Conservation (phyloP, 2,888 invertebrate species). For the Aphelenchoides bicaudatus region DNA sequence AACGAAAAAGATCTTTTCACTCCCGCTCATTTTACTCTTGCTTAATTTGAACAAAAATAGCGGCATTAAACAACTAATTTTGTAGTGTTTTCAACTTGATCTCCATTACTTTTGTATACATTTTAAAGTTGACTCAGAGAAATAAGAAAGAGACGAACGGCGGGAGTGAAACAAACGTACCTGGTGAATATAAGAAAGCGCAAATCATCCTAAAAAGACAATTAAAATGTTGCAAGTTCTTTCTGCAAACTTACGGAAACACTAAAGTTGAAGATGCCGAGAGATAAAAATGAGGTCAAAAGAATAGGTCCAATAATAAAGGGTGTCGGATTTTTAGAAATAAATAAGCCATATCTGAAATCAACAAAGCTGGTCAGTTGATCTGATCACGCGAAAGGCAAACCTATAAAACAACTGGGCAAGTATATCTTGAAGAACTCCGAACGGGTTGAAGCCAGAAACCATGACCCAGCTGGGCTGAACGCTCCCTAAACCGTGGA, state of each 20-base stretch:
- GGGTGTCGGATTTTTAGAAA: constrained; percentile 46
- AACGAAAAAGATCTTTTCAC: too few relatives aligned
- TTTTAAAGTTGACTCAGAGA: too few relatives aligned
- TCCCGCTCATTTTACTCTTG: too few relatives aligned
- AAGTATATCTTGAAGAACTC: constrained; percentile 50
- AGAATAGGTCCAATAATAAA: constrained; percentile 51
- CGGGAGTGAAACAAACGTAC: too few relatives aligned
- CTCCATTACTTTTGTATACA: too few relatives aligned
- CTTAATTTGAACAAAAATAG: too few relatives aligned
- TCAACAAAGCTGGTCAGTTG: background rate
- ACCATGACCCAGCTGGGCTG: background rate
- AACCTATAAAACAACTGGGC: constrained; percentile 47
- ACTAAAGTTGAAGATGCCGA: constrained; percentile 49
- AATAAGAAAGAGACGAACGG: too few relatives aligned
- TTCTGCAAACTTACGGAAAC: constrained; percentile 42
- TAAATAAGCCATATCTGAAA: constrained; percentile 48
- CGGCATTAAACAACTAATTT: too few relatives aligned
- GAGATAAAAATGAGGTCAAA: constrained; percentile 46
- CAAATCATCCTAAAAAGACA: constrained; percentile 51
- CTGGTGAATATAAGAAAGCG: constrained; percentile 59
- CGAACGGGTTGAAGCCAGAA: constrained; percentile 45
- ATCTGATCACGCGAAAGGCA: background rate
- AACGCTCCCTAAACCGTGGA: background rate
- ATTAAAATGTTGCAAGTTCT: background rate
- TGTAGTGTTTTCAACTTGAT: too few relatives aligned